A percentile compares a stretch with the other conserved stretches of the same genome.
phyloP scores from a whole-genome alignment of 2,113 vertebrate species.

The Atrichornis clamosus region DNA sequence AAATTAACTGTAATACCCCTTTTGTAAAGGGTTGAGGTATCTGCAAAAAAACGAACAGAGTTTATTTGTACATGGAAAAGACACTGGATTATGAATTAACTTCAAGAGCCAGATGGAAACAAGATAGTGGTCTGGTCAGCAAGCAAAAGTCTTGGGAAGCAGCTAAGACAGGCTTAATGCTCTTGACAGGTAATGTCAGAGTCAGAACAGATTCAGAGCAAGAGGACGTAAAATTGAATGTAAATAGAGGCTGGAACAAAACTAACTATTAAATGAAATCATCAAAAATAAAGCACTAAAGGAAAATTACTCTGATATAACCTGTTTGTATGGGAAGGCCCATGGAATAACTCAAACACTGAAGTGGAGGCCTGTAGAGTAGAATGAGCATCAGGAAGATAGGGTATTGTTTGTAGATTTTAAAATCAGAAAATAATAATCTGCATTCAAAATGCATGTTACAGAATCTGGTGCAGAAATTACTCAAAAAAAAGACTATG shows the following conservation, averaged over 20 bases:
- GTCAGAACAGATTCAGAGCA: background rate
- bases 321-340: background rate
- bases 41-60: background rate
- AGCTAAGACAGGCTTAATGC: background rate
- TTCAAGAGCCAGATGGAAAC: background rate
- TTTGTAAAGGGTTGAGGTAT: background rate
- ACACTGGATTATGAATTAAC: background rate
- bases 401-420: background rate
- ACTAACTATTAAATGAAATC: background rate
- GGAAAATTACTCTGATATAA: background rate
- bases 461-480: background rate
- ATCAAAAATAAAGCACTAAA: background rate
- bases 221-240: background rate
- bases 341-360: background rate
- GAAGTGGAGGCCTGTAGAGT: background rate
- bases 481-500: background rate
- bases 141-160: background rate
- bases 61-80: background rate
- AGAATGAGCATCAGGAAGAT: background rate
- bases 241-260: background rate
- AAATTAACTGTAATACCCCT: background rate
- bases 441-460: rapidly evolving
- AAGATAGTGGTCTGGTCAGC: background rate
- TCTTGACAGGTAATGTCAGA: background rate
- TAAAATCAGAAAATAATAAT: background rate